Base-by-base conservation (phyloP, 2,113 vertebrate genomes). In the Trichechus manatus region DNA sequence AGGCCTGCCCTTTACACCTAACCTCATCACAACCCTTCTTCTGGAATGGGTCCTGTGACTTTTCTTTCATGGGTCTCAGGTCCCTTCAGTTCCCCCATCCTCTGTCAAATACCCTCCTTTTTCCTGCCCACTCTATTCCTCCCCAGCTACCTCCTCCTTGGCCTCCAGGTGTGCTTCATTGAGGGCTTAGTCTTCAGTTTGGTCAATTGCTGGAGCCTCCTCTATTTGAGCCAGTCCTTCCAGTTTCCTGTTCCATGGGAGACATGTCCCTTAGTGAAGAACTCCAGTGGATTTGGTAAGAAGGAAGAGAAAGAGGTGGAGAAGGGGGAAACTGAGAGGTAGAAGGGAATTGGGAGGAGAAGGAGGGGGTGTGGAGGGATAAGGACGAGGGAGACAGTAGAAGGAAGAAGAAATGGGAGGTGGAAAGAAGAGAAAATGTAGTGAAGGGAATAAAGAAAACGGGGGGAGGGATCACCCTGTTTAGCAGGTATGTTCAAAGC, bases 141-240 rank as follows among this genome's bases (percentile, higher is more conserved):
- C 15, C 14, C 15, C 61, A 75, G 5, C 42, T 86, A 27, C 56
- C 70, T 6, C 42, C 59, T 80, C 33, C 63, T 31, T 81, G 29
- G 8, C 13, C 92, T 33, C n/a, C 94, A 99, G 99, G 98, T 99
- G 59, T 99, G 99, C 94, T 98, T 98, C 97, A 98, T 99, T 56
- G 98, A 98, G 14, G 98, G 98, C 8, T 97, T 99, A 20, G 99
- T 99, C 97, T 98, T 99, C 92, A 99, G 99, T 11, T 98, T 99
- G 39, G 98, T 98, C 92, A 99, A 99, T 1, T 98, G 99, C 0
- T 97, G 98, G 97, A 92, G 77, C n/a, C 0, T 98, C 75, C 94
- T 90, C 93, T 98, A 97, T 87, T 19, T 98, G 74, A 47, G 64
- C 13, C 82, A 92, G 3, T 93, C 77, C 59, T 99, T 99, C 97